Evolutionary conservation across 2,888 invertebrate genomes (phyloP).

Genomic region (Andrena praecox): DNA sequence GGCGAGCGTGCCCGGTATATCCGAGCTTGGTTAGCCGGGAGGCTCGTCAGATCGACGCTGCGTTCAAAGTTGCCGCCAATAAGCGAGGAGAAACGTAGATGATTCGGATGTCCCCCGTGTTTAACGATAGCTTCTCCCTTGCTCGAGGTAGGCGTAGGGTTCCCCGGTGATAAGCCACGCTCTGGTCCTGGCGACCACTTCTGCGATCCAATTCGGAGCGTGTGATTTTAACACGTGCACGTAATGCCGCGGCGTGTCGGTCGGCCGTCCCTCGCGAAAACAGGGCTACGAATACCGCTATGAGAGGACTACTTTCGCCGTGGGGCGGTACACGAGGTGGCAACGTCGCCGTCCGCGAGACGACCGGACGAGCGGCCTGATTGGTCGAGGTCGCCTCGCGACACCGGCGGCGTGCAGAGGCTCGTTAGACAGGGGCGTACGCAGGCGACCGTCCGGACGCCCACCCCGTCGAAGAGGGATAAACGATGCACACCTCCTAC

Average conservation of each 20-base stretch:
- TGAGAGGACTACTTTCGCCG: slow-evolving; percentile 62
- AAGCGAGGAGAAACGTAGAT: slow-evolving; percentile 24
- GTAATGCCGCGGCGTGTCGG: slow-evolving; percentile 35
- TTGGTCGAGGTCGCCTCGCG: slow-evolving; percentile 63
- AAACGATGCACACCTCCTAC: slow-evolving; percentile 72
- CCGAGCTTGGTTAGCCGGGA: no score
- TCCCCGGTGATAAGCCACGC: not conserved
- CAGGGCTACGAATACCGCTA: slow-evolving; percentile 63
- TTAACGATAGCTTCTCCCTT: not conserved
- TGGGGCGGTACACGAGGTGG: slow-evolving; percentile 83
- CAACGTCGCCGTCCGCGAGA: slow-evolving; percentile 81
- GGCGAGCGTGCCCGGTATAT: not conserved
- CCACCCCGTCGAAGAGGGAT: slow-evolving; percentile 77
- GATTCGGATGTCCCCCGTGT: slow-evolving; percentile 9
- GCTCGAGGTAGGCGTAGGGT: not conserved
- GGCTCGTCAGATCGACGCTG: slow-evolving; percentile 13
- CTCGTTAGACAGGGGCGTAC: slow-evolving; percentile 80
- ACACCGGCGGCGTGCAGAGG: slow-evolving; percentile 48
- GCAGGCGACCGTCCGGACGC: slow-evolving; percentile 76
- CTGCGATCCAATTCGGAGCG: slow-evolving; percentile 43
- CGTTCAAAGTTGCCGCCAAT: slow-evolving; percentile 63
- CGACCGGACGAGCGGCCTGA: slow-evolving; percentile 55
- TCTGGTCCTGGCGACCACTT: slow-evolving; percentile 3
- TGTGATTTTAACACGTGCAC: slow-evolving; percentile 67
- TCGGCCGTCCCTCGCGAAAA: slow-evolving; percentile 66